phyloP scores from a whole-genome alignment of 2,113 vertebrate genomes.

The Falco punctatus region DNA sequence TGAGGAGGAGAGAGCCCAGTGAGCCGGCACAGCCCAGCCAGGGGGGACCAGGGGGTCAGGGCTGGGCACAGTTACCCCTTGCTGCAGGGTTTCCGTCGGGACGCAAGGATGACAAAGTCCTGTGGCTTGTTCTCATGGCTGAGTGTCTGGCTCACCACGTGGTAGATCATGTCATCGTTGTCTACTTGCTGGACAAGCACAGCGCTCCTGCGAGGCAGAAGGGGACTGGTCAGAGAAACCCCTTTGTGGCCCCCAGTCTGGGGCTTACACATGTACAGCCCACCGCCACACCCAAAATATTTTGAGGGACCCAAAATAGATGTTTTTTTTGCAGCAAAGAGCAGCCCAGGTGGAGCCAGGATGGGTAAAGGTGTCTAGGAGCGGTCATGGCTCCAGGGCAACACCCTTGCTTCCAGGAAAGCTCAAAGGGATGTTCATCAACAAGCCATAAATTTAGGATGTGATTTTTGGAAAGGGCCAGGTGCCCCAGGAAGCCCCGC shows the following conservation, averaged over 20 bases:
- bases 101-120: constrained; percentile 92
- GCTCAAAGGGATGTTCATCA: not conserved
- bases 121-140: constrained; percentile 78
- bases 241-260: not conserved
- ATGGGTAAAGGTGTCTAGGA: not conserved
- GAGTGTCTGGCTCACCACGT: constrained; percentile 81
- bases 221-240: fast-evolving
- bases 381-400: fast-evolving
- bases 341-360: fast-evolving
- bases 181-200: constrained; percentile 88
- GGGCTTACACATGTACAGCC: not conserved
- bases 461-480: not conserved
- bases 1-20: constrained; percentile 6
- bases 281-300: not conserved
- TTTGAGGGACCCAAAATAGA: fast-evolving
- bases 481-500: not conserved
- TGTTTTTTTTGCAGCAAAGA: not conserved
- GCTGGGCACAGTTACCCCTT: constrained; percentile 69
- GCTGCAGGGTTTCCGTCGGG: constrained; percentile 87
- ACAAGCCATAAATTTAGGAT: fast-evolving
- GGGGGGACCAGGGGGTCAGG: fast-evolving
- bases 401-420: not conserved
- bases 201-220: constrained; percentile 73
- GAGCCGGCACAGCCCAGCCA: fast-evolving
- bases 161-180: constrained; percentile 90